Conservation (phyloP, 2,888 invertebrate genomes). For the Drosophila testacea region DNA sequence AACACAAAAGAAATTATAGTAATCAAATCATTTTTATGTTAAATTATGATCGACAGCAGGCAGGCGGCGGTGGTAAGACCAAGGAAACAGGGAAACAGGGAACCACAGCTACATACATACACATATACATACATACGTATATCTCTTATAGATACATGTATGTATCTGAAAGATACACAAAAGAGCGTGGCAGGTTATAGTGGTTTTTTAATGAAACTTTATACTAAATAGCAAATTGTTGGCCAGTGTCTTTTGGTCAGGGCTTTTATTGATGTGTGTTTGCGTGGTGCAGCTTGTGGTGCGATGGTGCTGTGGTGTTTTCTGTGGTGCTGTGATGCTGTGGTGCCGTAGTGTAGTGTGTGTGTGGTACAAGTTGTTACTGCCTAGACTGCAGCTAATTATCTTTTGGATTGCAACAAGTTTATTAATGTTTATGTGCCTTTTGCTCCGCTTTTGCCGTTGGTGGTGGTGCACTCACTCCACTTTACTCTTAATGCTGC, state of each 20-base stretch:
- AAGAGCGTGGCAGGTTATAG: conserved; percentile 36
- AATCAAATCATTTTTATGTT: conserved; percentile 81
- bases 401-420: conserved; percentile 81
- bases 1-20: conserved; percentile 81
- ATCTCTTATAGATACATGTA: conserved; percentile 1
- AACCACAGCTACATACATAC: conserved; percentile 1
- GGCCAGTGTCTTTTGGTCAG: conserved; percentile 45
- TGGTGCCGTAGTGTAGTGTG: conserved; percentile 15
- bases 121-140: neutral
- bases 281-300: conserved; percentile 5
- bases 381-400: conserved; percentile 73
- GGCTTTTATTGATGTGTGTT: conserved; percentile 42
- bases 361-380: conserved; percentile 53
- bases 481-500: neutral
- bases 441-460: conserved; percentile 16
- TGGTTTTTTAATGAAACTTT: conserved; percentile 79
- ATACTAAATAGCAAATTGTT: conserved; percentile 79
- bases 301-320: conserved; percentile 12
- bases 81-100: neutral
- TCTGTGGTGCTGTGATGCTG: conserved; percentile 5
- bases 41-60: conserved; percentile 81
- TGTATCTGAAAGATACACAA: conserved; percentile 52
- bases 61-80: conserved; percentile 53
- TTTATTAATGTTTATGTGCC: conserved; percentile 80
- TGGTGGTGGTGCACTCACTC: conserved; percentile 2